phyloP scores from a whole-genome alignment of 92 coral and sea anemone species.

The Palythoa grandis region DNA sequence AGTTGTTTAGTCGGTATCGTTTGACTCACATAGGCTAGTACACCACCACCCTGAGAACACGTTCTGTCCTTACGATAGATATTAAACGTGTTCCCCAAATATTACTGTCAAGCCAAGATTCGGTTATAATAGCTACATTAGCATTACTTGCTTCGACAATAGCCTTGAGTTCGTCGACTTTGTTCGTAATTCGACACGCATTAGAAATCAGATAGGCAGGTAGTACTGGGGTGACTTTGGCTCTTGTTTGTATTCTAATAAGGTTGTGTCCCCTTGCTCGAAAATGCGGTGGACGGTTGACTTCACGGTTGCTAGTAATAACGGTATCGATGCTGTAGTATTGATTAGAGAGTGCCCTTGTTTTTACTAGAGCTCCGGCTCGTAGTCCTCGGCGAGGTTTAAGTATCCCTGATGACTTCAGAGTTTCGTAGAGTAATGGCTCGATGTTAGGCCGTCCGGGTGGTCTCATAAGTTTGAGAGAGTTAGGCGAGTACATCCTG shows the following conservation, averaged over 20 bases:
- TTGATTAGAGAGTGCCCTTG: slow-evolving; percentile 22
- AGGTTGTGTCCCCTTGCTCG: slow-evolving; percentile 40
- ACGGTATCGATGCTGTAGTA: slow-evolving; percentile 50
- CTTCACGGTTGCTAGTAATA: slow-evolving; percentile 40
- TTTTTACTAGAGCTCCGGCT: slow-evolving; percentile 41
- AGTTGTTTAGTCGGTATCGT: slow-evolving; percentile 63
- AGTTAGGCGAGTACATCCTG: slow-evolving; percentile 46
- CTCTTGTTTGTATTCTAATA: slow-evolving; percentile 49
- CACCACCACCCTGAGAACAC: slow-evolving; percentile 50
- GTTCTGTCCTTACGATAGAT: slow-evolving; percentile 44
- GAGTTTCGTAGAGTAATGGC: slow-evolving; percentile 21
- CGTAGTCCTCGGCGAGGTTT: slow-evolving; percentile 49
- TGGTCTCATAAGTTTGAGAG: slow-evolving; percentile 41
- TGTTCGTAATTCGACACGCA: slow-evolving; percentile 34
- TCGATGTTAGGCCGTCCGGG: slow-evolving; percentile 40
- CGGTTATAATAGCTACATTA: slow-evolving; percentile 50
- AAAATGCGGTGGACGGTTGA: slow-evolving; percentile 24
- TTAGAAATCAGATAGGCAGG: slow-evolving; percentile 49
- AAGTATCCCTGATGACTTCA: slow-evolving; percentile 38
- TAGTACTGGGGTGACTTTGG: slow-evolving; percentile 36
- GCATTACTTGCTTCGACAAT: slow-evolving; percentile 39
- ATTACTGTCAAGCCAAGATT: slow-evolving; percentile 38
- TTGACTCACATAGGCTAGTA: slow-evolving; percentile 56
- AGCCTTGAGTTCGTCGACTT: slow-evolving; percentile 40
- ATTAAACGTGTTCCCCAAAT: slow-evolving; percentile 34